Evolutionary conservation across 2,888 invertebrate species (phyloP).

Genomic region (Melanchra persicariae): DNA sequence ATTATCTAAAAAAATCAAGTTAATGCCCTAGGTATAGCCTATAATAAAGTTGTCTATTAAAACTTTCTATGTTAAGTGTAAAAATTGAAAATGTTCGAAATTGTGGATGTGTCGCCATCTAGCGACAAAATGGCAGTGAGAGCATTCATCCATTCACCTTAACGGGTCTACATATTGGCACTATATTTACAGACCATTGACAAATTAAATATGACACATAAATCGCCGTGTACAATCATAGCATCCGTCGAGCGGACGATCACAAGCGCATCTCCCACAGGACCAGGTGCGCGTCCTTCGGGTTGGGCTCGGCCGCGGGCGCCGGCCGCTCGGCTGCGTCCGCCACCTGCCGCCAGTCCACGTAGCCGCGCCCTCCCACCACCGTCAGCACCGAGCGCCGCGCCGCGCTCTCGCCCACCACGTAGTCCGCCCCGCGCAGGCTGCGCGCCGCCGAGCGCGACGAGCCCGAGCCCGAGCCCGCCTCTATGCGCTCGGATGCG

Average conservation of each 20-base stretch:
- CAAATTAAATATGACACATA: slow-evolving; percentile 81
- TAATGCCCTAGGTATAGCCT: too few species aligned
- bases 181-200: slow-evolving; percentile 74
- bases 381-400: slow-evolving; percentile 95
- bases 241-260: slow-evolving; percentile 60
- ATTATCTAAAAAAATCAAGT: too few species aligned
- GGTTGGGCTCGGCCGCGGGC: slow-evolving; percentile 93
- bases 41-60: too few species aligned
- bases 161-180: slow-evolving; percentile 63
- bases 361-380: slow-evolving; percentile 97
- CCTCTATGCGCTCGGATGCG: slow-evolving; percentile 82
- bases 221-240: slow-evolving; percentile 65
- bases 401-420: slow-evolving; percentile 86
- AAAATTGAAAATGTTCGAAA: too few species aligned
- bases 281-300: slow-evolving; percentile 96
- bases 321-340: slow-evolving; percentile 91
- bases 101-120: too few species aligned
- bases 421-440: slow-evolving; percentile 85
- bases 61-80: too few species aligned
- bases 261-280: slow-evolving; percentile 94
- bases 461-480: slow-evolving; percentile 77
- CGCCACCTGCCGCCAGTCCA: slow-evolving; percentile 95
- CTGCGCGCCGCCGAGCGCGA: slow-evolving; percentile 82
- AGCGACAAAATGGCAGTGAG: too few species aligned
- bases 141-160: too few species aligned